Evolutionary conservation across 2,113 vertebrate genomes (phyloP).

Genomic region (Psephotus haematonotus): DNA sequence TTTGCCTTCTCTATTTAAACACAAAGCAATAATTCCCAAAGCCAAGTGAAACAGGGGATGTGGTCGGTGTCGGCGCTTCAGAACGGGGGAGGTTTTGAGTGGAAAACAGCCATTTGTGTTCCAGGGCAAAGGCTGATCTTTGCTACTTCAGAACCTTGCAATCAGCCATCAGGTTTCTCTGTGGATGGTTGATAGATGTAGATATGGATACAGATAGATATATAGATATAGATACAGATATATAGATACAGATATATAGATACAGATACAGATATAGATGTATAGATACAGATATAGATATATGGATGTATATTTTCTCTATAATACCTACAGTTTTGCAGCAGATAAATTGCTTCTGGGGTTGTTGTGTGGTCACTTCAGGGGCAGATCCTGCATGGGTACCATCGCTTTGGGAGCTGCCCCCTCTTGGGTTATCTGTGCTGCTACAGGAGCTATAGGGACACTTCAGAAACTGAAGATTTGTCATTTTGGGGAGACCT

Average conservation of each 20-base stretch:
- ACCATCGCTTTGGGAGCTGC: background rate
- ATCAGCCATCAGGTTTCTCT: background rate
- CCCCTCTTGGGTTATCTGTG: background rate
- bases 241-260: too few relatives aligned
- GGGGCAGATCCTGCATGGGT: background rate
- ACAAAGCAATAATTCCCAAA: background rate
- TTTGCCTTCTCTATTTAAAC: background rate
- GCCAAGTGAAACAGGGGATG: background rate
- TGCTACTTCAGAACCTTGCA: background rate
- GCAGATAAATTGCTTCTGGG: background rate
- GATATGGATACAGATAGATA: too few relatives aligned
- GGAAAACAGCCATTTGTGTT: rapidly evolving
- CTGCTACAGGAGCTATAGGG: background rate
- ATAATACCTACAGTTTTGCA: background rate
- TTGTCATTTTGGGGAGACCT: background rate
- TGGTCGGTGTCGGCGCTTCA: background rate
- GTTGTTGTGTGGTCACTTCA: background rate
- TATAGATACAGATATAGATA: too few relatives aligned
- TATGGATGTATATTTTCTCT: background rate
- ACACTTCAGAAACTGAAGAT: background rate
- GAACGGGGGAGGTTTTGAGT: background rate
- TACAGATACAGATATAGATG: too few relatives aligned
- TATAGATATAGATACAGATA: too few relatives aligned
- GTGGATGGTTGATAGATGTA: background rate
- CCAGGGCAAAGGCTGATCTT: background rate